Conservation (phyloP, 2,888 invertebrate genomes). For the Parthenolecanium corni region DNA sequence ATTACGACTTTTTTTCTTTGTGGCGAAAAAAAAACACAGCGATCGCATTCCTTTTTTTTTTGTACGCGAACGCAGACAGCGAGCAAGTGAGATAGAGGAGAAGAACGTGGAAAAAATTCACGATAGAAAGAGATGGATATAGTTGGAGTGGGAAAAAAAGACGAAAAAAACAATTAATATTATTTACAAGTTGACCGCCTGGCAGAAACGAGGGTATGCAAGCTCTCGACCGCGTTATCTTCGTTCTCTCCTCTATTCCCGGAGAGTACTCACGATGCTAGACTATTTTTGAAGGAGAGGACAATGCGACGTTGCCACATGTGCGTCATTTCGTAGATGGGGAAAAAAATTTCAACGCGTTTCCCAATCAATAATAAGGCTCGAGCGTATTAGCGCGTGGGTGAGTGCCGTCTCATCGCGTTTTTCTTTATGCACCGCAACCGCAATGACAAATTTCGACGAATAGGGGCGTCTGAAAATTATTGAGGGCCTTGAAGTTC, state of each 20-base stretch:
- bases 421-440: no score
- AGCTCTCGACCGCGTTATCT: constrained; percentile 29
- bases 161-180: not conserved
- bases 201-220: constrained; percentile 22
- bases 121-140: no score
- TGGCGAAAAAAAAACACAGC: no score
- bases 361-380: constrained; percentile 28
- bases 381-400: not conserved
- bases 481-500: no score
- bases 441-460: no score
- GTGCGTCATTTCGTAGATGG: constrained; percentile 21
- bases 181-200: constrained; percentile 28
- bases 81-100: no score
- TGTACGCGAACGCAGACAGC: no score
- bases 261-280: constrained; percentile 7
- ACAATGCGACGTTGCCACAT: constrained; percentile 22
- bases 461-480: no score
- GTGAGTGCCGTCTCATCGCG: not conserved
- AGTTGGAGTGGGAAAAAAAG: no score
- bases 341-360: constrained; percentile 27
- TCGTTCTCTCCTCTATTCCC: not conserved
- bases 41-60: no score
- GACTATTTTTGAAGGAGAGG: constrained; percentile 24
- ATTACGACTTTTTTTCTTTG: no score
- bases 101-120: no score